Percentiles rank a stretch among this genome's conserved stretches.
Conservation (phyloP, 2,113 vertebrate genomes). For the Bagarius yarrelli region DNA sequence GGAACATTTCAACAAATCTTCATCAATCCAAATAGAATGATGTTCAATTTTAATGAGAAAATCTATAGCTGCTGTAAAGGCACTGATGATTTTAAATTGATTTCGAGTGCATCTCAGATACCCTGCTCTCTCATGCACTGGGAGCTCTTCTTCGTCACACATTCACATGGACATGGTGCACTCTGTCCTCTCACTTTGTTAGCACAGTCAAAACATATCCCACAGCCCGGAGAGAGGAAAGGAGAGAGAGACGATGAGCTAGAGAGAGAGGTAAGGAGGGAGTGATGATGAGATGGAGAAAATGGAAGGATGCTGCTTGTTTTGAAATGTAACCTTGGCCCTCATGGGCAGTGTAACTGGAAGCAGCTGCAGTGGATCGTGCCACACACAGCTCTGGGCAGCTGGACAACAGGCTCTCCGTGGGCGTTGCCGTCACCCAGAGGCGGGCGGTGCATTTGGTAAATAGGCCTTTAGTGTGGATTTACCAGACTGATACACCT, state of each 20-base stretch:
- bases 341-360: conserved; percentile 62
- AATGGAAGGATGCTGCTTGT: conserved; percentile 49
- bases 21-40: not conserved
- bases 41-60: not conserved
- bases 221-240: conserved; percentile 17
- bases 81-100: not conserved
- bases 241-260: conserved; percentile 1
- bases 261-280: not conserved
- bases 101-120: not conserved
- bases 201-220: conserved; percentile 21
- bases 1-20: not conserved
- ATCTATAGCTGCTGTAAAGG: not conserved
- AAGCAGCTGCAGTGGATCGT: conserved; percentile 70
- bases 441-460: too few relatives aligned
- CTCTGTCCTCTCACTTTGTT: not conserved
- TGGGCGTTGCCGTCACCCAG: conserved; percentile 69
- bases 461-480: too few relatives aligned
- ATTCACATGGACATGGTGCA: conserved; percentile 5
- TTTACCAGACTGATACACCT: too few relatives aligned
- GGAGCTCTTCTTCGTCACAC: not conserved
- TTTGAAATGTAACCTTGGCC: conserved; percentile 55
- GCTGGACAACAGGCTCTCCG: conserved; percentile 73
- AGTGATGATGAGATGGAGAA: conserved; percentile 40
- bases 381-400: conserved; percentile 59
- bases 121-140: not conserved